Evolutionary conservation across 2,888 invertebrate species (phyloP), one percentile per base, ranked within the genome.

Genomic region (Neoaliturus tenellus): DNA sequence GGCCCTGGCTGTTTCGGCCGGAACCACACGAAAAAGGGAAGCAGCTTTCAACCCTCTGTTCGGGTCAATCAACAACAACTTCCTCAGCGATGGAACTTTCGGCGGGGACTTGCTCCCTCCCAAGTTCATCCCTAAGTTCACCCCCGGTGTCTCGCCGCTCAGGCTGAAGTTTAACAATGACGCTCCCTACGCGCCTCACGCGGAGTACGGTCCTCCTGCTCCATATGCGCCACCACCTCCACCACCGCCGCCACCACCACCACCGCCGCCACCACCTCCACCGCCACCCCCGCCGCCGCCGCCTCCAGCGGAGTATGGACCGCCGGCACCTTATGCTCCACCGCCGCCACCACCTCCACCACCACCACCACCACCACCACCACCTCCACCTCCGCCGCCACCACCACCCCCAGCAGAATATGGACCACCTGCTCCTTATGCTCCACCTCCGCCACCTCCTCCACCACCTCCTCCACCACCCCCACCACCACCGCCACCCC

Each of bases 391-490:
- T 23, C 41, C 84, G 33, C 85, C 84, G 23, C 84, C 83, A 62
- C 84, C 84, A 55, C 81, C 83, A 5, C 83, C 80, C 8, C 75
- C 83, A 10, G 80, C n/a, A 41, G 86, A 84, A 69, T 85, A 86
- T 83, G 84, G 84, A 58, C 86, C 85, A 33, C 86, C 87, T 31
- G 85, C 85, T 14, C 85, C 85, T 5, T 85, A 85, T 78, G 83
- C 86, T 8, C 85, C 86, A 75, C 87, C 87, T 41, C 85, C 87
- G 44, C 86, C 86, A 14, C 82, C 86, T 41, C 80, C 85, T 33
- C 80, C 78, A 33, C 84, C 82, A 82, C 82, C 86, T 35, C 80
- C 85, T 39, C 80, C 78, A 25, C 84, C 82, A 83, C 82, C 81
- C 17, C 81, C 81, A 39, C 73, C 81, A 35, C 73, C 80, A 23